Percentiles rank a stretch among this genome's conserved stretches.
Evolutionary conservation across 2,797 vertebrate species (phyloP).

Genomic region (Mareca strepera): DNA sequence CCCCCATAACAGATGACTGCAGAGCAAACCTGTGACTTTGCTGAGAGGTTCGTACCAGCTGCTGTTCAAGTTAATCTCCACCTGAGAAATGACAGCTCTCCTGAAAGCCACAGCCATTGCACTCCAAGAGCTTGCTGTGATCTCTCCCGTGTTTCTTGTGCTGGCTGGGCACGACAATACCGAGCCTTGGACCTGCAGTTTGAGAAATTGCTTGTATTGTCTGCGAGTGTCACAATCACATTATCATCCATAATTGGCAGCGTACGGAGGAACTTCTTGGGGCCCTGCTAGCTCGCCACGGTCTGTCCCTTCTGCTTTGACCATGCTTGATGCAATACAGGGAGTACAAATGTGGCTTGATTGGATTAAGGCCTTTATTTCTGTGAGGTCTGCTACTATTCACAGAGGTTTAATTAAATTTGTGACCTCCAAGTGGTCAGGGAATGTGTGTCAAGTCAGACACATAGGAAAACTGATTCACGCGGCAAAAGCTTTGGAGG

Average conservation of each 20-base stretch:
- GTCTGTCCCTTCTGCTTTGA: slow-evolving; percentile 64
- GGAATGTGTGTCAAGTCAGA: slow-evolving; percentile 67
- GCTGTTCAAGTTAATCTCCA: slow-evolving; percentile 8
- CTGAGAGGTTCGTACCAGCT: neutral
- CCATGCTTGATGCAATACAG: slow-evolving; percentile 57
- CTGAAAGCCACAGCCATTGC: neutral
- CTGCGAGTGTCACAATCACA: slow-evolving; percentile 57
- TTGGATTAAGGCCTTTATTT: slow-evolving; percentile 71
- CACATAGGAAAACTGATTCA: slow-evolving; percentile 61
- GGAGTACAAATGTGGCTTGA: slow-evolving; percentile 66
- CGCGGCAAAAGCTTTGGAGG: slow-evolving; percentile 59
- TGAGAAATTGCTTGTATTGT: slow-evolving; percentile 43
- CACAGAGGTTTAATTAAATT: slow-evolving; percentile 65
- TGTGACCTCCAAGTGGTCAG: slow-evolving; percentile 69
- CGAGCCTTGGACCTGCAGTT: slow-evolving; percentile 19
- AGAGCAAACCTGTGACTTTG: neutral
- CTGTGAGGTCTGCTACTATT: slow-evolving; percentile 70
- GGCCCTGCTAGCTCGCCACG: slow-evolving; percentile 48
- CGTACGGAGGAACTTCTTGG: slow-evolving; percentile 46
- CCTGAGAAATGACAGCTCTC: neutral
- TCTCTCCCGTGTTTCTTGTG: slow-evolving; percentile 6
- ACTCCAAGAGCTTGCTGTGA: slow-evolving; percentile 3
- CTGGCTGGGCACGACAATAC: neutral
- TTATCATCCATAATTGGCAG: slow-evolving; percentile 31
- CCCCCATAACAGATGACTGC: neutral